phyloP scores from a whole-genome alignment of 37 sponge, comb jelly and placozoan genomes.

The Oopsacas minuta region DNA sequence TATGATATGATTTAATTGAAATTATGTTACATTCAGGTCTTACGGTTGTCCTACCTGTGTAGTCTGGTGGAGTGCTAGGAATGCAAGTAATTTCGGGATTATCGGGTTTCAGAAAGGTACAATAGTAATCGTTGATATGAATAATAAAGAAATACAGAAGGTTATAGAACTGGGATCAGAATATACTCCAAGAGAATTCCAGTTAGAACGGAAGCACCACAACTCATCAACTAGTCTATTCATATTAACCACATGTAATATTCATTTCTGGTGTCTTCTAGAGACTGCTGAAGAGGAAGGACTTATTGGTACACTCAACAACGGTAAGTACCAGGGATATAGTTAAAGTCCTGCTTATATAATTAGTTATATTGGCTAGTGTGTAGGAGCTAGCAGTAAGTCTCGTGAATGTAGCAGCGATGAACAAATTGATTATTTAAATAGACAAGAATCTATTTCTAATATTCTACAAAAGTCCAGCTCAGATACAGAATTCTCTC shows the following conservation, averaged over 20 bases:
- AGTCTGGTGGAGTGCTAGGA: neutral
- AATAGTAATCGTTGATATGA: neutral
- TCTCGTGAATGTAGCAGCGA: neutral
- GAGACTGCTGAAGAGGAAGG: neutral
- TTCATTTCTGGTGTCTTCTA: neutral
- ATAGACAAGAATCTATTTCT: neutral
- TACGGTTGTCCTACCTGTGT: slow-evolving; percentile 12
- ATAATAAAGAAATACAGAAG: neutral
- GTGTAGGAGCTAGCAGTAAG: neutral
- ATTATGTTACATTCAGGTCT: neutral
- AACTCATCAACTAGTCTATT: neutral
- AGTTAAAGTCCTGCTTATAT: no score
- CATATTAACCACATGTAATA: neutral
- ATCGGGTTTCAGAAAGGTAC: slow-evolving; percentile 1
- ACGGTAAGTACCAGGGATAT: neutral
- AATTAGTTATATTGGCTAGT: neutral
- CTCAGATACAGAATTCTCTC: neutral
- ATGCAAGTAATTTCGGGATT: neutral
- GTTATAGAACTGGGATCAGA: neutral
- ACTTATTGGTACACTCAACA: neutral
- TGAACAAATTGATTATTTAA: neutral
- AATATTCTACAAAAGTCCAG: neutral
- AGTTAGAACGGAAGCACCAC: neutral
- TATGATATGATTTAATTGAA: no score
- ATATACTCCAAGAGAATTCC: neutral